These are phyloP conservation scores for Tetraneura akinire DNA, from an alignment of 1,140 invertebrate genomes.

Conservation along the genomic window DNA sequence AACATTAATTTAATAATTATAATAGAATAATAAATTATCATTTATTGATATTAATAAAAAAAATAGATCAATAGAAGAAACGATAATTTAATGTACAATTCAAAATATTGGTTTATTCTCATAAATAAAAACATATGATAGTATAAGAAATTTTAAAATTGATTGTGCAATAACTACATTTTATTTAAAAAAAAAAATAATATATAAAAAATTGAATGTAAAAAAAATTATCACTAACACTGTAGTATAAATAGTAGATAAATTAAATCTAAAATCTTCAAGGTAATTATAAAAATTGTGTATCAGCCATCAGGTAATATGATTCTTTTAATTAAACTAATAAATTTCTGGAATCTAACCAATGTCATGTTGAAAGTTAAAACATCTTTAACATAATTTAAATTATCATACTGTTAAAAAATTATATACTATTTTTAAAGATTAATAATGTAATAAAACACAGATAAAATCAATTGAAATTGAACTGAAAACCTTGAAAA, in stretches of 20 bases:
- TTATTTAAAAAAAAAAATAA: background rate
- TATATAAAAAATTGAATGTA: too few species aligned
- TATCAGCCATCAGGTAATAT: background rate
- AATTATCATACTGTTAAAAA: constrained; percentile 2
- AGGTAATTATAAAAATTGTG: background rate
- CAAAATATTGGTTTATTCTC: too few species aligned
- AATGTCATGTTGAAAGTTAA: background rate
- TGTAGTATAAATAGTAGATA: background rate
- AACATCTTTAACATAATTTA: constrained; percentile 9
- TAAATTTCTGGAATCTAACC: constrained; percentile 6
- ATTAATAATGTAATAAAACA: constrained; percentile 19
- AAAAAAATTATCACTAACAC: background rate
- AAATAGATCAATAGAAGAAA: too few species aligned
- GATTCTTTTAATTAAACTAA: background rate
- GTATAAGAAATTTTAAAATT: too few species aligned
- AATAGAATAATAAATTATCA: too few species aligned
- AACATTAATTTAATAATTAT: too few species aligned
- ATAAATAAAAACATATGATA: too few species aligned
- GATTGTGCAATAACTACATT: too few species aligned
- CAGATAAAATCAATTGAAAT: constrained; percentile 27
- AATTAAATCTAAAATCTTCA: background rate
- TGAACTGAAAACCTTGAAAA: constrained; percentile 36
- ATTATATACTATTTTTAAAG: constrained; percentile 5
- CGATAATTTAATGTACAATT: too few species aligned
- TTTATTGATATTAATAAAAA: too few species aligned